phyloP scores from a whole-genome alignment of 2,888 invertebrate species.

The Plebejus melissa region DNA sequence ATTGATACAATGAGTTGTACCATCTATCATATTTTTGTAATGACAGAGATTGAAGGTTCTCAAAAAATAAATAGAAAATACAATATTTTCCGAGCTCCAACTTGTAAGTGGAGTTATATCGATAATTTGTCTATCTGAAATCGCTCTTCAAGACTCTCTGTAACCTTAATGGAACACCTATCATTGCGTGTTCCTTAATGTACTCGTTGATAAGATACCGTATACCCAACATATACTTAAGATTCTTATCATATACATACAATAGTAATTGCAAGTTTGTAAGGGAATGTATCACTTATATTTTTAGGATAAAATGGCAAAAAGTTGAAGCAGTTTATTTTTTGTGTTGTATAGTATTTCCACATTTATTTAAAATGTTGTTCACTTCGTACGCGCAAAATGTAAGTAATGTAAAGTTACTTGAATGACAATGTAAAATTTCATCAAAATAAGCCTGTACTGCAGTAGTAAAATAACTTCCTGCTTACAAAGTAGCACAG shows the following conservation, averaged over 20 bases:
- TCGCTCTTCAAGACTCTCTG: not conserved
- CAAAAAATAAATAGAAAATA: not conserved
- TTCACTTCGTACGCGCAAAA: not conserved
- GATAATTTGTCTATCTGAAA: not conserved
- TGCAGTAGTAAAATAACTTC: not conserved
- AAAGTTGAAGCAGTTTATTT: not conserved
- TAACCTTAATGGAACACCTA: slow-evolving; percentile 11
- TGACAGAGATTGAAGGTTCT: not conserved
- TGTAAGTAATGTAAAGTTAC: too few relatives aligned
- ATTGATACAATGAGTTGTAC: not conserved
- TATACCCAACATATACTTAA: slow-evolving; percentile 9
- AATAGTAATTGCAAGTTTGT: not conserved
- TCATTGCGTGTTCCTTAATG: slow-evolving; percentile 23
- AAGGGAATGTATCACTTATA: not conserved
- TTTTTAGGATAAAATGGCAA: not conserved
- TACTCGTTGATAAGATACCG: slow-evolving; percentile 6
- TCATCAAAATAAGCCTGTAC: not conserved
- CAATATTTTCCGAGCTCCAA: not conserved
- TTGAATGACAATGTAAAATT: not conserved
- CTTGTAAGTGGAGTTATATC: not conserved
- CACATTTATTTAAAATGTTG: not conserved
- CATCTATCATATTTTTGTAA: not conserved
- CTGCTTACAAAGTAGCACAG: not conserved
- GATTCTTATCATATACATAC: not conserved
- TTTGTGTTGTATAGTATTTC: not conserved